Conservation (phyloP, 2,888 invertebrate species). For the Imbricaverruca yamaguchii region DNA sequence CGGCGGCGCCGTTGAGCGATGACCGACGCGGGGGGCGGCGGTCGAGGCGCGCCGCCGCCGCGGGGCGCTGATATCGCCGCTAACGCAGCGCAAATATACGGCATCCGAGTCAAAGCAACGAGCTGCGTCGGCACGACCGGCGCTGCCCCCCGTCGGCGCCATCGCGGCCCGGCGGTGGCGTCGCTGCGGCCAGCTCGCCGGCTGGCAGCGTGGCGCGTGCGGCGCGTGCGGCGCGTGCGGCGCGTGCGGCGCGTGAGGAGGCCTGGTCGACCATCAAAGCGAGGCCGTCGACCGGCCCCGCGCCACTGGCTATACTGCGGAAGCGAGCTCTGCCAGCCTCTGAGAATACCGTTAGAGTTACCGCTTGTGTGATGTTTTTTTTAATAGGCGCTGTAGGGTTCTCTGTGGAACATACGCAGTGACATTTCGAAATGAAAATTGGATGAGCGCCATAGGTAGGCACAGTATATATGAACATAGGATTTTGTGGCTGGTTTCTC, state of each 20-base stretch:
- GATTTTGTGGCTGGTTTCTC: too few relatives aligned
- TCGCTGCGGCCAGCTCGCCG: neutral
- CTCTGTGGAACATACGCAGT: too few relatives aligned
- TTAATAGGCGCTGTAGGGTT: too few relatives aligned
- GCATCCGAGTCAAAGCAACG: neutral
- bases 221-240: neutral
- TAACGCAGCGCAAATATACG: slow-evolving; percentile 16
- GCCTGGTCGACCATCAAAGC: neutral
- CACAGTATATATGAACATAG: too few relatives aligned
- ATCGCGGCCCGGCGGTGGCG: neutral
- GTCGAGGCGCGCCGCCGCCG: neutral
- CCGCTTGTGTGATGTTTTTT: too few relatives aligned
- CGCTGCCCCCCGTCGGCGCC: neutral
- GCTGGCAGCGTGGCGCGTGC: neutral
- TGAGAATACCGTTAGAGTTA: too few relatives aligned
- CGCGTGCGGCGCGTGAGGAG: neutral
- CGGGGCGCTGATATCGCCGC: slow-evolving; percentile 10
- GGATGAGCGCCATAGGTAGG: too few relatives aligned
- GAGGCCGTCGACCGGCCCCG: too few relatives aligned
- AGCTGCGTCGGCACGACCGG: neutral
- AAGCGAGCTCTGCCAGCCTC: too few relatives aligned
- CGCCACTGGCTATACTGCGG: too few relatives aligned
- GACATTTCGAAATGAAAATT: too few relatives aligned
- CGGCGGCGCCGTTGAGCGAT: neutral
- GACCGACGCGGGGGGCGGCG: neutral